These are phyloP conservation scores for Rhincodon typus DNA, from an alignment of 2,797 vertebrate genomes.

Conservation along the genomic window DNA sequence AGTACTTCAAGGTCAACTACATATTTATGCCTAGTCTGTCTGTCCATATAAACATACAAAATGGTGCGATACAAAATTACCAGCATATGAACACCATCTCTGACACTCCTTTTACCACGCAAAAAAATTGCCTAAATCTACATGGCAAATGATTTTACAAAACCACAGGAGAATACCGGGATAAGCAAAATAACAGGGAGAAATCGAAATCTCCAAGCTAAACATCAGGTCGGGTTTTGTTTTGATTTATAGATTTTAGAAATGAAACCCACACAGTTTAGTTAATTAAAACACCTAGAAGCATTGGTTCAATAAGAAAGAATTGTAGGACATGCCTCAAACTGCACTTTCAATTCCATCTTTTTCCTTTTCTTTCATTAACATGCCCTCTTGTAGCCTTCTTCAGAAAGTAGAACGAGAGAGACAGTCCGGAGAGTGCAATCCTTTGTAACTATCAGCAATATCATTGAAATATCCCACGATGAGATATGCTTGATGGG, in stretches of 20 bases:
- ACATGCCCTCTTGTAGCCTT: background rate
- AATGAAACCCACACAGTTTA: background rate
- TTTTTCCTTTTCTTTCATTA: slow-evolving; percentile 8
- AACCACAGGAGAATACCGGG: background rate
- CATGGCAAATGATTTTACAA: no score
- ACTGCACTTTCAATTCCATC: background rate
- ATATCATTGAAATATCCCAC: background rate
- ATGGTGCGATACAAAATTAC: background rate
- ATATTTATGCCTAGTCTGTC: background rate
- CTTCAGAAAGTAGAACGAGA: background rate
- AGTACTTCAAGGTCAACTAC: background rate
- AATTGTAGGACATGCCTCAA: background rate
- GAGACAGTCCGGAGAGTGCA: background rate
- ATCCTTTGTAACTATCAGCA: background rate
- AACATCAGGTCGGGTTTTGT: background rate
- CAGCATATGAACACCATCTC: background rate
- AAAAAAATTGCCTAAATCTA: background rate
- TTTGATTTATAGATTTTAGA: background rate
- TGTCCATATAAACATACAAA: background rate
- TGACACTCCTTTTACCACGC: background rate
- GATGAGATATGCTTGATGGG: background rate
- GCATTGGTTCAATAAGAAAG: background rate
- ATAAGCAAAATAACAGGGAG: background rate
- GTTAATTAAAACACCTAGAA: no score
- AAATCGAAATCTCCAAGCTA: background rate